Percentiles rank a stretch among this genome's conserved stretches.
phyloP scores from a whole-genome alignment of 2,888 invertebrate species.

The Unio pictorum region DNA sequence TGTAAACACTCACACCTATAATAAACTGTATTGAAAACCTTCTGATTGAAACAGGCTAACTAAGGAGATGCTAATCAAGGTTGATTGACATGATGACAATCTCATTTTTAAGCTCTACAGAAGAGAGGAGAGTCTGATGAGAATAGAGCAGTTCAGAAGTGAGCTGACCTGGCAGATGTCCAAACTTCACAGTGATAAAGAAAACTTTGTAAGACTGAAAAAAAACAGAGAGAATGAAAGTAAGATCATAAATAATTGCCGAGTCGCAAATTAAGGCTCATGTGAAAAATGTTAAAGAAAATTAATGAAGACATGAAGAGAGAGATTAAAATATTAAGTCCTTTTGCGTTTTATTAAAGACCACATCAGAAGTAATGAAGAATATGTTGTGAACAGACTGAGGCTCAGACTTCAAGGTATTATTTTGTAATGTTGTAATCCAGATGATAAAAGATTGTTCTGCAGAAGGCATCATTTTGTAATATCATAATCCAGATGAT shows the following conservation, averaged over 20 bases:
- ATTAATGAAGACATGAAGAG: too few species aligned
- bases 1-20: too few species aligned
- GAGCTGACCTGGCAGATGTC: conserved; percentile 64
- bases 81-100: neutral
- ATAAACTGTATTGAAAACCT: too few species aligned
- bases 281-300: too few species aligned
- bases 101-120: conserved; percentile 46
- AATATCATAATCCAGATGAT: neutral
- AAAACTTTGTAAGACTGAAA: conserved; percentile 73
- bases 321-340: too few species aligned
- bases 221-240: conserved; percentile 42
- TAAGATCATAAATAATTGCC: conserved; percentile 21
- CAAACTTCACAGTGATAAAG: conserved; percentile 78
- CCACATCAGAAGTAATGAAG: too few species aligned
- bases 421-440: too few species aligned
- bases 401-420: too few species aligned
- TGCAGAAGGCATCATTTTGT: neutral
- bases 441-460: neutral
- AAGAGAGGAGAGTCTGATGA: conserved; percentile 60
- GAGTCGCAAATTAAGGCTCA: neutral
- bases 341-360: too few species aligned
- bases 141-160: conserved; percentile 58
- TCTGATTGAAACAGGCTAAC: too few species aligned
- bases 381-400: too few species aligned
- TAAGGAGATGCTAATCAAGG: too few species aligned